A percentile compares a stretch with the other conserved stretches of the same genome.
Evolutionary conservation across 2,113 vertebrate species (phyloP).

Genomic region (Cynocephalus volans): DNA sequence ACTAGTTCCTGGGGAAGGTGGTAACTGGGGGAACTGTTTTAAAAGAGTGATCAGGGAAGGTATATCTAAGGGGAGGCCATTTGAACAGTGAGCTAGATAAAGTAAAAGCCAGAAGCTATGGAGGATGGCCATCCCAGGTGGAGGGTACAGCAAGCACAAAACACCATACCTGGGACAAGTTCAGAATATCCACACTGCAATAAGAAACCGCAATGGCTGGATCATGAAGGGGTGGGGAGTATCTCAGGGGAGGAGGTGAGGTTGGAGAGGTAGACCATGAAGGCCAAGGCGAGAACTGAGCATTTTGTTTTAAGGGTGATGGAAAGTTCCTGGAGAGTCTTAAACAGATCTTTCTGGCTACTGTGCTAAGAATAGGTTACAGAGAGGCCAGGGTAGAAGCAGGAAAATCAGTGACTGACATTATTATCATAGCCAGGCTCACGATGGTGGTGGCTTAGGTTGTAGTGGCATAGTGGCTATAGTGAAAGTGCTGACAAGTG

Average conservation of each 20-base stretch:
- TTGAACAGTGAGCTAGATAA: background rate
- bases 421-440: background rate
- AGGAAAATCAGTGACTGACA: background rate
- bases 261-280: background rate
- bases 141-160: background rate
- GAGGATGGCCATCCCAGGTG: too few species aligned
- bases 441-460: background rate
- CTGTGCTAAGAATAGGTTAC: background rate
- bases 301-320: background rate
- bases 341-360: background rate
- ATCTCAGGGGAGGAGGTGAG: background rate
- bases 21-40: background rate
- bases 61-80: background rate
- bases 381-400: background rate
- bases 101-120: background rate
- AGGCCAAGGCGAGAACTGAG: background rate
- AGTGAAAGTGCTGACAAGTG: background rate
- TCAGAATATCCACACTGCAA: background rate
- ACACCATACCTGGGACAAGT: background rate
- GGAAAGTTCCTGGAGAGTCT: background rate
- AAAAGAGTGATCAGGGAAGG: background rate
- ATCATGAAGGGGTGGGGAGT: background rate
- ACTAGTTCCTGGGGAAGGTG: background rate
- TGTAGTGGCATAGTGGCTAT: background rate
- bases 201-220: background rate